Base-by-base conservation (phyloP, 2,113 vertebrate species). In the Uria aalge region DNA sequence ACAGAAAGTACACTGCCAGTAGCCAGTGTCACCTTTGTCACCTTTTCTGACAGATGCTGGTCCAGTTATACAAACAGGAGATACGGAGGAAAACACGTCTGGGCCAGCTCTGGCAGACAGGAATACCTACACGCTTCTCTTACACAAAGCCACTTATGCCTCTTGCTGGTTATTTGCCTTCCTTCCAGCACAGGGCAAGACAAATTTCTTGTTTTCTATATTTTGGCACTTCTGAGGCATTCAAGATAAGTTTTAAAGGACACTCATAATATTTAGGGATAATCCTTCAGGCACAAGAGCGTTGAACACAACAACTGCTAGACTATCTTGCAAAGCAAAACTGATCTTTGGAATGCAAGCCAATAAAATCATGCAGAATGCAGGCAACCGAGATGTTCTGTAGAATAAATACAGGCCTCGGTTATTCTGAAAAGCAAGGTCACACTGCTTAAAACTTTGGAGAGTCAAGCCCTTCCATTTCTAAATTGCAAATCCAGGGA, bases 11-110 rank as follows among this genome's bases (percentile, higher is more conserved):
- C 30, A 2, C 34, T 47, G 82, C 52, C 74, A 84, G 77, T 9
- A 89, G 24, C 48, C 41, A 69, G 4, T 2, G 53, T n/a, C 83
- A 69, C 67, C 75, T 79, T 15, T 3, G 48, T n/a, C 83, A 69
- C 67, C 75, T 79, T 15, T 55, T 78, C 59, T 45, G 30, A 60
- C 7, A 73, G 57, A 40, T 9, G 59, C 48, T 34, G 43, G 26
- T 13, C 26, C 38, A 30, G 23, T 30, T 8, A 32, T 1, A 36
- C 36, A 15, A 48, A 23, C 0, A 55, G 41, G 22, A 81, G 52
- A 32, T 2, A 21, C 0, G 0, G 47, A 85, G 52, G 53, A 30
- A 41, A 80, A 24, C 24, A 50, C 55, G 5, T 19, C 24, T 47
- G 73, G 30, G 55, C 57, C 81, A 92, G 68, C 5, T 59, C 41